Base-by-base conservation (phyloP, 2,113 vertebrate species). In the Zingel zingel region DNA sequence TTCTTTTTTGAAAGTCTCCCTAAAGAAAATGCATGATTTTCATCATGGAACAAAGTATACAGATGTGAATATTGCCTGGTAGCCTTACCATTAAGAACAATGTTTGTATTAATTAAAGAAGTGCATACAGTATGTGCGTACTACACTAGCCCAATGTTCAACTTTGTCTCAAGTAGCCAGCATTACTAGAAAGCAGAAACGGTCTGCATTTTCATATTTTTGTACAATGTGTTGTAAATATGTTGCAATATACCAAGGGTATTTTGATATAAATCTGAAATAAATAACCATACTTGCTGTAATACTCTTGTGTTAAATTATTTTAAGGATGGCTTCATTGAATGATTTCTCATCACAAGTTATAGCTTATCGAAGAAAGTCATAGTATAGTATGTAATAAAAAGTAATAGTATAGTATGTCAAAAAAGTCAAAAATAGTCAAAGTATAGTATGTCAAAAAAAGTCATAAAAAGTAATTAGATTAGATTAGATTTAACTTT, bases 161-260 rank as follows among this genome's bases (percentile, higher is more conserved):
- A 74, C 64, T 51, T 65, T 76, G 56, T 81, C 81, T 84, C 58
- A 65, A 51, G 57, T 86, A 80, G 39, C 51, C 48, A 56, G 71
- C 74, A 53, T 79, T 79, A 63, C 75, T 66, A 73, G 50, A 82
- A 69, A 70, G 77, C 83, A 83, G 72, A 70, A 25, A 69, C 23
- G 2, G n/a, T 72, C 64, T 85, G 70, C 84, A 65, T 77, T 89
- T 93, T 86, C 87, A 79, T 93, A 89, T 93, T 94, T 92, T 95
- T 95, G 92, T 95, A 94, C 85, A 95, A 92, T 94, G 86, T 94
- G 15, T 94, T 95, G 95, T 96, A 96, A 94, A 96, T 96, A 96
- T 91, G 64, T 92, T 79, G 77, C 92, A 93, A 77, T 91, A 89
- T 94, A 89, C 77, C 64, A 27, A 76, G 89, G 91, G 86, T 95